These are phyloP conservation scores for Sinotaia quadrata DNA, from an alignment of 2,888 invertebrate species.

Conservation along the genomic window DNA sequence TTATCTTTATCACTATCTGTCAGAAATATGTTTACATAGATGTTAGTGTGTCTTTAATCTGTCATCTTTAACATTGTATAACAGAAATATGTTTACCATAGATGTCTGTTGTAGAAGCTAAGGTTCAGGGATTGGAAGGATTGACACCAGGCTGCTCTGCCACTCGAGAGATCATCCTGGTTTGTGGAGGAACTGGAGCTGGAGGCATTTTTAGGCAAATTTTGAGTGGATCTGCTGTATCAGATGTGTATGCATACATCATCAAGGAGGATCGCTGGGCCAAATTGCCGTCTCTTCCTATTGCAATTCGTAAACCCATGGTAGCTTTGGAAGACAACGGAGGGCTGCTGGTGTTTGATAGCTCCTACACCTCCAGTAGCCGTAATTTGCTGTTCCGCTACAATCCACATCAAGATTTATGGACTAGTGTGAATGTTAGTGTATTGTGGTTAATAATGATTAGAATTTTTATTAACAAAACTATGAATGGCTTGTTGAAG, in stretches of 20 bases:
- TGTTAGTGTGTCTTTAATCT: too few relatives aligned
- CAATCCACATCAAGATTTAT: conserved; percentile 43
- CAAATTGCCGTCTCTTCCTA: conserved; percentile 54
- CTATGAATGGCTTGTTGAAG: too few relatives aligned
- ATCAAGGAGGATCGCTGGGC: conserved; percentile 54
- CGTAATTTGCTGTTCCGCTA: conserved; percentile 34
- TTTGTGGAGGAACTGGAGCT: conserved; percentile 51
- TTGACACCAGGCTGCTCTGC: conserved; percentile 39
- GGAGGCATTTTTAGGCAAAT: conserved; percentile 46
- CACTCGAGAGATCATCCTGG: conserved; percentile 46
- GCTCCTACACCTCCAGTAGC: neutral
- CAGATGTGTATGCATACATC: conserved; percentile 51
- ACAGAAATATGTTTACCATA: neutral
- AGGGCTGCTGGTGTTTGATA: conserved; percentile 49
- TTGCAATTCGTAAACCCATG: conserved; percentile 46
- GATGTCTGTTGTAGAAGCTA: conserved; percentile 44
- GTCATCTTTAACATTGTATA: neutral
- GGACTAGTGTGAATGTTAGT: conserved; percentile 50
- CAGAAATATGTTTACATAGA: too few relatives aligned
- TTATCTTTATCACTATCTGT: too few relatives aligned
- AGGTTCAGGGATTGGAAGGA: conserved; percentile 48
- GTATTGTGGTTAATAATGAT: too few relatives aligned
- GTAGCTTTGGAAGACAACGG: conserved; percentile 41
- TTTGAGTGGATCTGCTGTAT: neutral
- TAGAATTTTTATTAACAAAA: too few relatives aligned